Conservation (phyloP, 2,797 vertebrate genomes). For the Hozukius guyotensis region DNA sequence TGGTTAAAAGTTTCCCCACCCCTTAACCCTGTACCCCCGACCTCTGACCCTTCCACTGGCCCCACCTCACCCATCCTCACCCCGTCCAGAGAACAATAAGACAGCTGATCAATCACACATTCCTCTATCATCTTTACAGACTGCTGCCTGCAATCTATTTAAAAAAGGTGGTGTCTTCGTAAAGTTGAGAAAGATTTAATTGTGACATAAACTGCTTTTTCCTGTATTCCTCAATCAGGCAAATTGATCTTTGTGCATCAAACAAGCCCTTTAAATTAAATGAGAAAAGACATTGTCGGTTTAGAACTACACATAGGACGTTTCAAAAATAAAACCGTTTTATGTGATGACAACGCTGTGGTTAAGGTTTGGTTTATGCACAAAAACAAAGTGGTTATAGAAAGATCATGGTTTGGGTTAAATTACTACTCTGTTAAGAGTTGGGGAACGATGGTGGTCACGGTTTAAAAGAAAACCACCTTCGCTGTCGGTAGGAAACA, state of each 20-base stretch:
- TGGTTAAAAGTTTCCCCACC: neutral
- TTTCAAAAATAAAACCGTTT: neutral
- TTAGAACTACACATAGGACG: neutral
- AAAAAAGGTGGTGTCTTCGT: neutral
- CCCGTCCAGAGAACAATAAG: no score
- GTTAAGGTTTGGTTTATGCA: neutral
- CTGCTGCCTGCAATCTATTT: neutral
- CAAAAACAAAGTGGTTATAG: neutral
- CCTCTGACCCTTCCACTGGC: no score
- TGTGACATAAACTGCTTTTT: neutral
- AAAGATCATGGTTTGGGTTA: neutral
- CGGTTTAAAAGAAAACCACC: neutral
- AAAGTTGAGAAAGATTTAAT: neutral
- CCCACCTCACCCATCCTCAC: no score
- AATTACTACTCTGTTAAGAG: neutral
- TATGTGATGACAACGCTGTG: neutral
- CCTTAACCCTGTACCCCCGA: no score
- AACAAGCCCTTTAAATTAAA: neutral
- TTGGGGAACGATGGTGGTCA: neutral
- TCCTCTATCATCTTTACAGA: neutral
- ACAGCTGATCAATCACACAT: neutral
- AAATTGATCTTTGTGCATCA: neutral
- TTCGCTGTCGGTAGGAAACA: neutral
- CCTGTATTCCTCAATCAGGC: neutral
- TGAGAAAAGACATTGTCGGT: neutral